phyloP scores from a whole-genome alignment of 1,140 invertebrate species.

The Zaprionus nigranus region DNA sequence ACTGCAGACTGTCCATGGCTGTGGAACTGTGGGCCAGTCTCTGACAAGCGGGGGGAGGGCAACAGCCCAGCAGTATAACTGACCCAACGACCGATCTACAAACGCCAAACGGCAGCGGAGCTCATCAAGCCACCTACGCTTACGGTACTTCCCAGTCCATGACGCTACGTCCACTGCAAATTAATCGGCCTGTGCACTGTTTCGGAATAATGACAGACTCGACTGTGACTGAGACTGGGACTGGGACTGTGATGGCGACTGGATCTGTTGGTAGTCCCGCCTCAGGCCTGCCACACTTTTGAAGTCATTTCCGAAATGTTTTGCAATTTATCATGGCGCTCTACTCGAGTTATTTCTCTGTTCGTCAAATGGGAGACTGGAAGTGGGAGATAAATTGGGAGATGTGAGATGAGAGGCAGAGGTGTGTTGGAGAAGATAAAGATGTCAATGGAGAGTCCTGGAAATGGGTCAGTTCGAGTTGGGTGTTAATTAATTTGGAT shows the following conservation, averaged over 20 bases:
- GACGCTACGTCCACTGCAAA: slow-evolving; percentile 53
- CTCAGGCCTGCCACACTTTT: slow-evolving; percentile 59
- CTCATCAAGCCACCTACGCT: slow-evolving; percentile 79
- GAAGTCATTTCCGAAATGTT: slow-evolving; percentile 61
- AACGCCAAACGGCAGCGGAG: slow-evolving; percentile 54
- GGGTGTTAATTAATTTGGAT: slow-evolving; percentile 78
- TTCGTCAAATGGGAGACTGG: slow-evolving; percentile 36
- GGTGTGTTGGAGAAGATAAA: not conserved
- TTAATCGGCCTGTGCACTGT: slow-evolving; percentile 65
- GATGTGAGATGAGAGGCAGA: not conserved
- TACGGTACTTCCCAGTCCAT: slow-evolving; percentile 60
- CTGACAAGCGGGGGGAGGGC: slow-evolving; percentile 58
- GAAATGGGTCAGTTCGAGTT: slow-evolving; percentile 60
- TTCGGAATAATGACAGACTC: slow-evolving; percentile 50
- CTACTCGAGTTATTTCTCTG: slow-evolving; percentile 51
- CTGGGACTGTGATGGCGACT: not conserved
- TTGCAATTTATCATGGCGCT: slow-evolving; percentile 58
- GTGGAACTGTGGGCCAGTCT: slow-evolving; percentile 25
- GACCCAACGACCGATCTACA: slow-evolving; percentile 31
- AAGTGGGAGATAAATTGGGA: not conserved
- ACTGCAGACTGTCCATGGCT: slow-evolving; percentile 15
- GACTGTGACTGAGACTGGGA: not conserved
- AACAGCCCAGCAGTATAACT: slow-evolving; percentile 19
- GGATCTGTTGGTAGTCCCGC: slow-evolving; percentile 29
- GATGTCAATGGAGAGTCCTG: slow-evolving; percentile 54